phyloP scores from a whole-genome alignment of 1,140 invertebrate species.

The Liolophura sinensis region DNA sequence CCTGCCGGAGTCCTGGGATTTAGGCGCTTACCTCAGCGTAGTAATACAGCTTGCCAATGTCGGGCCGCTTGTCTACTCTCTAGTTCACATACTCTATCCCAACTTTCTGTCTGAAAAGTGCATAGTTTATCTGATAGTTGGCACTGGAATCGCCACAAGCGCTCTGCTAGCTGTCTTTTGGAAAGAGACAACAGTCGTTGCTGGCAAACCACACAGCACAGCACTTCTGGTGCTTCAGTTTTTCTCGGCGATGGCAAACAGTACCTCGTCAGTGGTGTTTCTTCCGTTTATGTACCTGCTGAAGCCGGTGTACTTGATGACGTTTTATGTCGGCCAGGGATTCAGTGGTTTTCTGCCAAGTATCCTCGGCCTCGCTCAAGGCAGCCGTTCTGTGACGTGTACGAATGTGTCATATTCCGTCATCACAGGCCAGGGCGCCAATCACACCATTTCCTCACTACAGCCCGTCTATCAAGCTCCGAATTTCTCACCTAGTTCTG shows the following conservation, averaged over 20 bases:
- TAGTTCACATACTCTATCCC: too few relatives aligned
- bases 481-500: conserved; percentile 57
- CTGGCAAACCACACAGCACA: conserved; percentile 65
- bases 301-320: conserved; percentile 68
- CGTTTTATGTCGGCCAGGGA: conserved; percentile 72
- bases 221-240: conserved; percentile 75
- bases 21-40: too few relatives aligned
- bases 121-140: conserved; percentile 70
- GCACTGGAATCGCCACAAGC: conserved; percentile 67
- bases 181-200: conserved; percentile 65
- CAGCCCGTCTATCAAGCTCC: conserved; percentile 5
- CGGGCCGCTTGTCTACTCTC: too few relatives aligned
- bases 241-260: conserved; percentile 78
- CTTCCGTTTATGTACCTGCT: conserved; percentile 85
- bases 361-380: conserved; percentile 75
- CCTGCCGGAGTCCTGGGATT: too few relatives aligned
- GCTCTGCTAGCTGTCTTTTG: conserved; percentile 74
- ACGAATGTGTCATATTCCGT: conserved; percentile 40
- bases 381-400: conserved; percentile 67
- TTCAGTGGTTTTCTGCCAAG: conserved; percentile 85
- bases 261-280: conserved; percentile 85
- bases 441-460: conserved; percentile 20
- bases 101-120: conserved; percentile 17
- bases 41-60: too few relatives aligned
- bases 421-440: neutral